Base-by-base conservation (phyloP, 1,140 invertebrate species). In the Drosophila athabasca region DNA sequence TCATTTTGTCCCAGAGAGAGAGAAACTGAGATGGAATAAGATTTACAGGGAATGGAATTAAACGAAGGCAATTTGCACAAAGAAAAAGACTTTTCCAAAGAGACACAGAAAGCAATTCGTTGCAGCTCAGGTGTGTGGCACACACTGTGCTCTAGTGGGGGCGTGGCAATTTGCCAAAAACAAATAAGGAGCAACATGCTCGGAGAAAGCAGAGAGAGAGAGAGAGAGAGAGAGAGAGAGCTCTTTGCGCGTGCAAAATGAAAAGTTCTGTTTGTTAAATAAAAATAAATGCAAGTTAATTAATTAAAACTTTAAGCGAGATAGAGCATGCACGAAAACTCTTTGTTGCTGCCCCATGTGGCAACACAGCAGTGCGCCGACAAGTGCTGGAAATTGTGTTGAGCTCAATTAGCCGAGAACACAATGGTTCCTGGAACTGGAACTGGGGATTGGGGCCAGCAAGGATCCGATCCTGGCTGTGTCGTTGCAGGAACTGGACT, bases 271-370 rank as follows among this genome's bases (percentile, higher is more conserved):
- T 76, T 87, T 83, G 83, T 82, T 83, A 83, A 83, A 87, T 88
- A 82, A 82, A 88, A 82, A 76, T 76, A 87, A 83, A 79, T 76
- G 75, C 83, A 83, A 87, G 83, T 88, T 82, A 79, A 87, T 87
- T 88, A 87, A 88, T 88, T 87, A 88, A 82, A 88, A 87, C 62
- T 79, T 79, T 54, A 62, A 76, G 68, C 71, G 65, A 87, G 82
- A 88, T 87, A 88, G 79, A 62, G 83, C 82, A 87, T 75, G 82
- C 64, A 64, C 62, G 50, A 61, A 74, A 31, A 39, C 46, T 58
- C 9, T 53, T 31, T 64, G 31, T 31, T 45, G 26, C 39, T 26
- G 68, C 50, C 50, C 60, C 54, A 64, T 71, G 67, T 71, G 67
- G 72, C 17, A 19, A 19, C 8, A 35, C 31, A 35, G 8, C 31